Conservation (phyloP, 2,797 vertebrate genomes). For the Enteromius argenteus region DNA sequence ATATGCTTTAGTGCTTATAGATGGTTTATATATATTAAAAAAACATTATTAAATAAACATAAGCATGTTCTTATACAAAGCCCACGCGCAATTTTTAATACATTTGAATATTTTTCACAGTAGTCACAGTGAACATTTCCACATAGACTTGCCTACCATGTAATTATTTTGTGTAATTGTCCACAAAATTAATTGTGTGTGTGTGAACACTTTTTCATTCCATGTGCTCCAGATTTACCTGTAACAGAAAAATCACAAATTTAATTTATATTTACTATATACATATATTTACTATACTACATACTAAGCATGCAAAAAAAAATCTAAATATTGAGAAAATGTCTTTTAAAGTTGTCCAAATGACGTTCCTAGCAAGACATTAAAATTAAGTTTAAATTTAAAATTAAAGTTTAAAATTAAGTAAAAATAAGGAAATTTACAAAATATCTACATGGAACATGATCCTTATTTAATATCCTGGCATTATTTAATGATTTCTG, state of each 20-base stretch:
- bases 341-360: background rate
- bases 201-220: background rate
- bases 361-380: background rate
- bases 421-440: no score
- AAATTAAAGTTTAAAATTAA: no score
- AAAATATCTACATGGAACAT: background rate
- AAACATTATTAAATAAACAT: background rate
- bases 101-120: slow-evolving; percentile 10
- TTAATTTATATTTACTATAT: background rate
- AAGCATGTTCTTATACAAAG: background rate
- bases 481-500: background rate
- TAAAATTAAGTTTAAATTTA: no score
- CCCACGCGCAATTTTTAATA: background rate
- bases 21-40: background rate
- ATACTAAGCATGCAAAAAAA: background rate
- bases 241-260: slow-evolving; percentile 5
- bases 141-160: background rate
- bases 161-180: background rate
- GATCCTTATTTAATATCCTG: background rate
- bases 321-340: background rate
- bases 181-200: background rate
- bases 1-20: background rate
- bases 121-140: slow-evolving; percentile 4
- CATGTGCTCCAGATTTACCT: slow-evolving; percentile 30
- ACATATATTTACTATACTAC: background rate